phyloP scores from a whole-genome alignment of 2,113 vertebrate species.

The Thomomys bottae region DNA sequence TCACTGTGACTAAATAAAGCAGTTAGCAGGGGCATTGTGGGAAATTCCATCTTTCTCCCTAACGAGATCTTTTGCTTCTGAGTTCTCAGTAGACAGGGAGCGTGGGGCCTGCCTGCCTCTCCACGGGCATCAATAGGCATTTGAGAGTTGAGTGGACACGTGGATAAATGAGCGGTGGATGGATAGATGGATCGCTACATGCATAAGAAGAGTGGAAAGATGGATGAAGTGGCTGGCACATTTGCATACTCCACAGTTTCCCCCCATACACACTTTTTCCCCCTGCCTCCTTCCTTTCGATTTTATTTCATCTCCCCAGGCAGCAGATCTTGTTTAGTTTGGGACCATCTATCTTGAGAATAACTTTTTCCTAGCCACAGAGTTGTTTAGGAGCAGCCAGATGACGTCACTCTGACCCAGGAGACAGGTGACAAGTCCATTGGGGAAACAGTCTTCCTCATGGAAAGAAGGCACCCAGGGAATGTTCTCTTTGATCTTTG shows the following conservation, averaged over 20 bases:
- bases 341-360: background rate
- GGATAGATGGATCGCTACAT: background rate
- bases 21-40: slow-evolving; percentile 68
- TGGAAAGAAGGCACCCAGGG: background rate
- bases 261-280: background rate
- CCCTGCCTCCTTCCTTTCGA: background rate
- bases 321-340: slow-evolving; percentile 6
- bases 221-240: background rate
- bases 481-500: slow-evolving; percentile 14
- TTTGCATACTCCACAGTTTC: slow-evolving; percentile 18
- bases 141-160: slow-evolving; percentile 56
- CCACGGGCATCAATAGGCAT: slow-evolving; percentile 67
- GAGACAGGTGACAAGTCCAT: background rate
- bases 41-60: slow-evolving; percentile 78
- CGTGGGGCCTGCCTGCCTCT: slow-evolving; percentile 39
- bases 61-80: slow-evolving; percentile 74
- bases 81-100: slow-evolving; percentile 49
- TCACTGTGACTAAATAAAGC: slow-evolving; percentile 74
- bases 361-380: background rate
- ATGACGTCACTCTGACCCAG: slow-evolving; percentile 30
- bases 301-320: slow-evolving; percentile 3
- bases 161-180: slow-evolving; percentile 45
- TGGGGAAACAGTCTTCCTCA: slow-evolving; percentile 4
- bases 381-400: background rate
- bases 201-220: slow-evolving; percentile 41